A percentile compares a stretch with the other conserved stretches of the same genome.
These are phyloP conservation scores for Ivindomyrus marchei DNA, from an alignment of 2,113 vertebrate species.

Conservation along the genomic window DNA sequence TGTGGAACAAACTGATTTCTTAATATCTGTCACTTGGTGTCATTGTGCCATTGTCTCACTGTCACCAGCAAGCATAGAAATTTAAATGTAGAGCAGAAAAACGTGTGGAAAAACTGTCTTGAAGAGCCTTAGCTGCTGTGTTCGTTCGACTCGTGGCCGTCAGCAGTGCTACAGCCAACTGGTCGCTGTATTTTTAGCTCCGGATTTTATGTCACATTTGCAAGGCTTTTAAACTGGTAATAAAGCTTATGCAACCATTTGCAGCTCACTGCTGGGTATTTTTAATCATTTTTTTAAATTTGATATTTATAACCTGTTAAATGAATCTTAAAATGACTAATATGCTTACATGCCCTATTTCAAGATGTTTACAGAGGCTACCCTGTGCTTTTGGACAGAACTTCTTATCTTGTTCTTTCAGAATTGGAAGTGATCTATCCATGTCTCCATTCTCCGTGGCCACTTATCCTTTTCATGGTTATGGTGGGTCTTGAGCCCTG, in stretches of 20 bases:
- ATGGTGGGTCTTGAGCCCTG: not conserved
- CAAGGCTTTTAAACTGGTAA: not conserved
- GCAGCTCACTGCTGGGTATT: not conserved
- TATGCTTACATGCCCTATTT: not conserved
- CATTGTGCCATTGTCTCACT: not conserved
- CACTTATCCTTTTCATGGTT: not conserved
- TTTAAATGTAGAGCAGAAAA: not conserved
- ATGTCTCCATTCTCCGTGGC: not conserved
- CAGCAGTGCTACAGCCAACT: not conserved
- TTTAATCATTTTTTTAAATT: not conserved
- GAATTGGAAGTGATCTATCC: not conserved
- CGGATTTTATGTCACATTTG: not conserved
- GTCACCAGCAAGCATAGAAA: not conserved
- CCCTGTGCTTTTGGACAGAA: not conserved
- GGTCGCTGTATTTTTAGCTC: not conserved
- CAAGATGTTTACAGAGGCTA: not conserved
- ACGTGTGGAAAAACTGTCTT: not conserved
- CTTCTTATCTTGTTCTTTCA: not conserved
- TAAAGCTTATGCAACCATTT: constrained; percentile 4
- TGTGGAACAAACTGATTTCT: not conserved
- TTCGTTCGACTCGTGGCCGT: not conserved
- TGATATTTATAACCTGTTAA: not conserved
- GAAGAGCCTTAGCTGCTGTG: not conserved
- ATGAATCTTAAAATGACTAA: not conserved
- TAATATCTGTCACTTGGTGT: not conserved